Evolutionary conservation across 2,888 invertebrate genomes (phyloP), one percentile per base, ranked within the genome.

Genomic region (Gari tellinella): DNA sequence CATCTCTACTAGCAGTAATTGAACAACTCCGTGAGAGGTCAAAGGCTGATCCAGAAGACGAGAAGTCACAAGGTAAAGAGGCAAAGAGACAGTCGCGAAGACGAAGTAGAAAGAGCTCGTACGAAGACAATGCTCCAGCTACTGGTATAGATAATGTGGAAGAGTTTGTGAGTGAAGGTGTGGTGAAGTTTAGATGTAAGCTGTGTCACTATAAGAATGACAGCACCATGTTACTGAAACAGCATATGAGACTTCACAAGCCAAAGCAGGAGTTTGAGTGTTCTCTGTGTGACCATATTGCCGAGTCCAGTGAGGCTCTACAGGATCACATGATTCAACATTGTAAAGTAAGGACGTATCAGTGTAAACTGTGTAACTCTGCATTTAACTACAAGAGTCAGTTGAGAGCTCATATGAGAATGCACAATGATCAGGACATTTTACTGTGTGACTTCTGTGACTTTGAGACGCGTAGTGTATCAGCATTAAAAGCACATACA

Each of bases 271-370:
- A 90, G 17, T 88, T 88, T 79, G 89, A 90, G 70, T 91, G 91
- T 73, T 90, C 90, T 0, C 76, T 91, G 15, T 91, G 91, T 78
- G 86, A 89, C 43, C 84, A 86, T 62, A 81, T 87, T 37, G 89
- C 90, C 0, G 80, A 82, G 10, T 88, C 89, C 0, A 89, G 87
- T 56, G 90, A 88, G 61, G 78, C 77, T 14, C 73, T 91, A 19
- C 90, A 91, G 52, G 87, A 88, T 48, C 90, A 91, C 66, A 90
- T 90, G 89, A 86, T 91, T 12, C 88, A 89, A 65, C 91, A 91
- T 68, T 90, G 90, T 75, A 90, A 90, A 74, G 84, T 89, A 15
- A 80, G 90, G 26, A 88, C 88, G 1, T 90, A 89, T 58, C 88
- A 88, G 69, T 90, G 91, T 77, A 90, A 90, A 68, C 70, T 86